Conservation (phyloP, 2,797 vertebrate genomes). For the Cercopithecus mitis region DNA sequence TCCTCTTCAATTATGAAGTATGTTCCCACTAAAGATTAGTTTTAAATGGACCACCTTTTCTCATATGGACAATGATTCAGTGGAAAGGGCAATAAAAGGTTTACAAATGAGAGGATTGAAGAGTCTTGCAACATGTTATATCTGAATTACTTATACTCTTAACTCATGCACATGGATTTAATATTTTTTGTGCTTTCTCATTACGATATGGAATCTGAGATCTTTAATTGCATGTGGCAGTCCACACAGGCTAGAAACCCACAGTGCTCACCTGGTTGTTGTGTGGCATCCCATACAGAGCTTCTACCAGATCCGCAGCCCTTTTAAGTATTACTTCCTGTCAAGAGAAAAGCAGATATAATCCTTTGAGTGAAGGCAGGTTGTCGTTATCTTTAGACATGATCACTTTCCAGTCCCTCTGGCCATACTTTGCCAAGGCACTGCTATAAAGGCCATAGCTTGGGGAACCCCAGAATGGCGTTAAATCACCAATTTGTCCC, state of each 20-base stretch:
- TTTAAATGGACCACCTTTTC: conserved; percentile 17
- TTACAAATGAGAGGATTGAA: conserved; percentile 24
- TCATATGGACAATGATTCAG: background rate
- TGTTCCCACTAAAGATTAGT: background rate
- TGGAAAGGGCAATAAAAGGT: conserved; percentile 24
- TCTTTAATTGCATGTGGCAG: background rate
- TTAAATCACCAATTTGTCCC: conserved; percentile 82
- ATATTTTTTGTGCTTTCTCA: background rate
- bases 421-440: conserved; percentile 40
- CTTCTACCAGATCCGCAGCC: conserved; percentile 97
- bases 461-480: conserved; percentile 66
- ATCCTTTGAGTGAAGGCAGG: conserved; percentile 68
- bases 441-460: conserved; percentile 67
- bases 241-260: background rate
- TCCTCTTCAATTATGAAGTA: conserved; percentile 3
- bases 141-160: background rate
- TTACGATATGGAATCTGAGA: background rate
- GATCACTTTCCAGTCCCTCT: background rate
- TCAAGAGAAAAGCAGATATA: conserved; percentile 82
- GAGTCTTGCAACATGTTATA: background rate
- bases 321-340: conserved; percentile 99
- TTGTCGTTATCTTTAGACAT: conserved; percentile 41
- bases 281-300: conserved; percentile 97
- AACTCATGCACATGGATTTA: background rate
- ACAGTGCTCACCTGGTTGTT: conserved; percentile 93